Evolutionary conservation across 2,797 vertebrate genomes (phyloP), one percentile per base, ranked within the genome.

Genomic region (Lophius americanus): DNA sequence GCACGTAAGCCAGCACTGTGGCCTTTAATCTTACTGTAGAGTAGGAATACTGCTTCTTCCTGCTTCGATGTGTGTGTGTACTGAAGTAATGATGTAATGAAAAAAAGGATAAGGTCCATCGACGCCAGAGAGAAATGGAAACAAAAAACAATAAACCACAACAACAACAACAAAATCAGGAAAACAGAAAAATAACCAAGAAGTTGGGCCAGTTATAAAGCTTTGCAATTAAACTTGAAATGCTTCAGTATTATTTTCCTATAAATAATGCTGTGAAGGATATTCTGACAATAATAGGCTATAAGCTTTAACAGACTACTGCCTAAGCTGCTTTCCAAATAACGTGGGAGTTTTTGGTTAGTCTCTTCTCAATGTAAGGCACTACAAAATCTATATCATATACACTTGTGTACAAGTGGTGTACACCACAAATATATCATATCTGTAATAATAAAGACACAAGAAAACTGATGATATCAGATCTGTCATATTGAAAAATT

Each of bases 1-100:
- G 67, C 61, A 50, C 13, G 35, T 56, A 67, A 77, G 48, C 61
- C 60, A 63, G 51, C 56, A 84, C 78, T 81, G 69, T 73, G 72
- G 73, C 74, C 72, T 67, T 65, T 84, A 81, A 81, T 79, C 70
- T 78, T 70, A 75, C 46, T 52, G 67, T 75, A 66, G 78, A 69
- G 66, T 69, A 69, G 67, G 65, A 61, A 12, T 5, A 41, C 11
- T 61, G 71, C 51, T 47, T 68, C 56, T 76, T 23, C 59, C 52
- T 55, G 53, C 41, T 35, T 37, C 2, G 10, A 9, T 59, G 35
- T 38, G 38, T 70, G 33, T 68, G 51, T 65, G 52, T n/a, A 14
- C 53, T 7, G 37, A 33, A 44, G 67, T 68, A 80, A 82, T 71
- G 77, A 77, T 83, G 78, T 69, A 76, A 38, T 43, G 9, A 64